phyloP scores from a whole-genome alignment of 92 coral and sea anemone genomes.

The Porites evermanni region DNA sequence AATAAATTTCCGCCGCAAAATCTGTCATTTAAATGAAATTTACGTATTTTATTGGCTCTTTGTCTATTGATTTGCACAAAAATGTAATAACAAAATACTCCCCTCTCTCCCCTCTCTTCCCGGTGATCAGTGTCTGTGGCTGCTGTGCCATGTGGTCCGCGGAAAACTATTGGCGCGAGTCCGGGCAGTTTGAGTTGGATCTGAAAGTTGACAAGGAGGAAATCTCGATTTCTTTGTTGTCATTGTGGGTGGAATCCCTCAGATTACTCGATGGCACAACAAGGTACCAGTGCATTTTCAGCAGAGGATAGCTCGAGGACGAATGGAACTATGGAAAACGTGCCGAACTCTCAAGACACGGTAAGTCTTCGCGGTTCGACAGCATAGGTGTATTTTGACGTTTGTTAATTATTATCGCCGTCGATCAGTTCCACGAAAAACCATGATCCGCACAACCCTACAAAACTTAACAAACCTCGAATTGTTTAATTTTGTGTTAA shows the following conservation, averaged over 20 bases:
- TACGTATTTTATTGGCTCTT: too few species aligned
- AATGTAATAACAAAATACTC: background rate
- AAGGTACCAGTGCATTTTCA: background rate
- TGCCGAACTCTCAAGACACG: conserved; percentile 31
- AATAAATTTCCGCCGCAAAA: too few species aligned
- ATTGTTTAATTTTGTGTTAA: background rate
- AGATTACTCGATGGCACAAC: conserved; percentile 39
- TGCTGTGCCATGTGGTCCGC: conserved; percentile 47
- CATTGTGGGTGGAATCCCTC: background rate
- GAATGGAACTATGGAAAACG: conserved; percentile 42
- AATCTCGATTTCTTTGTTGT: conserved; percentile 15
- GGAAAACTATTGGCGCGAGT: conserved; percentile 51
- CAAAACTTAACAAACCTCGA: background rate
- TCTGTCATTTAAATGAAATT: background rate
- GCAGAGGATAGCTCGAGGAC: conserved; percentile 17
- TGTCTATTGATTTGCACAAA: background rate
- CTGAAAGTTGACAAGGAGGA: conserved; percentile 30
- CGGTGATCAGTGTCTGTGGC: background rate
- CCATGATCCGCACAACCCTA: background rate
- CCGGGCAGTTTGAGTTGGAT: conserved; percentile 34
- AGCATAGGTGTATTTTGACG: conserved; percentile 25
- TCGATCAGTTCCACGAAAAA: background rate
- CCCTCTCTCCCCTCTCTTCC: conserved; percentile 16
- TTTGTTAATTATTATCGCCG: conserved; percentile 32
- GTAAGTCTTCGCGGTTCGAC: conserved; percentile 47